Evolutionary conservation across 2,888 invertebrate species (phyloP), one percentile per base, ranked within the genome.

Genomic region (Empis stercorea): DNA sequence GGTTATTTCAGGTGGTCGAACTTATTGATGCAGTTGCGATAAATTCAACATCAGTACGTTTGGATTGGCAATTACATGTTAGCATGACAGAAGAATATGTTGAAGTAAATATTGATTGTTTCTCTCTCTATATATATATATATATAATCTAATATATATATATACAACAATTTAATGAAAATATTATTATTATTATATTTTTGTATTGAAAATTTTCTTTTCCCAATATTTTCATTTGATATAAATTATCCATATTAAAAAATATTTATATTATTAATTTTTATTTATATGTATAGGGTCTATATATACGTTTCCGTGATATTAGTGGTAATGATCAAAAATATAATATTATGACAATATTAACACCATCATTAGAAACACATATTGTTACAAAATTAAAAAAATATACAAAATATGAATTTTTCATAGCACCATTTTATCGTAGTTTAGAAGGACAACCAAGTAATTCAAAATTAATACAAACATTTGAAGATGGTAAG

Each of bases 381-480:
- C 80, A 83, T 66, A 75, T 79, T 3, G 74, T 86, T 30, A 76
- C 78, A 2, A 82, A 82, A 61, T 70, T 92, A 51, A 76, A 80
- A 55, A 86, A 88, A 61, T 87, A 76, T 65, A 84, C 86, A 15
- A 81, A 82, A 62, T 92, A 92, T 64, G 87, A 89, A 66, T 84
- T 92, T 62, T 87, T 91, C 63, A 76, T 92, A 50, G 82, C 86
- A 32, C 91, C 91, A 2, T 92, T 86, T 68, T 87, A 81, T 67
- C 81, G 82, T 59, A 80, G 78, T n/a, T 77, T 88, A 32, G 86
- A 95, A 66, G 95, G 95, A 6, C 87, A 87, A 63, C 93, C 94
- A 40, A 93, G 93, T 50, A 96, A 95, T 71, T 84, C 89, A 34
- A 82, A 84, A 64, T 75, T 81, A 43, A 86, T 86, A 39, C 80